Evolutionary conservation across 2,888 invertebrate genomes (phyloP).

Genomic region (Colletes collaris): DNA sequence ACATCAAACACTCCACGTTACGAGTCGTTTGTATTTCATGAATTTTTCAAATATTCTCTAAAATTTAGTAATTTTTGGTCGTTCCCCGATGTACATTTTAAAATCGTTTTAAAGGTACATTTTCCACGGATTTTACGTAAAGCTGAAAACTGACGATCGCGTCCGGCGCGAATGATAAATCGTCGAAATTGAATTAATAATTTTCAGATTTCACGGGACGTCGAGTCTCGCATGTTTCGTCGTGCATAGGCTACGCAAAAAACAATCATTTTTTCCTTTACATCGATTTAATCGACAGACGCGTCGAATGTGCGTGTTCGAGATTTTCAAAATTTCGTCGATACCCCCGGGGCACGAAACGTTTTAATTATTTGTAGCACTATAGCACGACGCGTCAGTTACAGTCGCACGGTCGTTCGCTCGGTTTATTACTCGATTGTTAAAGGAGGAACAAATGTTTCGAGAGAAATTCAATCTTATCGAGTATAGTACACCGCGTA

Average conservation of each 20-base stretch:
- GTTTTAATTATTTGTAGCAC: too few relatives aligned
- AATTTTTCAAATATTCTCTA: too few relatives aligned
- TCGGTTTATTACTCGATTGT: constrained; percentile 41
- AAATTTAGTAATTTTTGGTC: too few relatives aligned
- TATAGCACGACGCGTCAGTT: neutral
- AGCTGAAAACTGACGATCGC: neutral
- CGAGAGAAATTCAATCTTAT: constrained; percentile 47
- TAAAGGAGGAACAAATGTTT: constrained; percentile 40
- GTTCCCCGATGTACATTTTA: too few relatives aligned
- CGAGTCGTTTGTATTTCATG: too few relatives aligned
- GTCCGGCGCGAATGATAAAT: constrained; percentile 3
- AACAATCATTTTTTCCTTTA: neutral
- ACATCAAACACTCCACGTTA: too few relatives aligned
- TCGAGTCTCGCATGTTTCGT: neutral
- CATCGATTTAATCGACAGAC: neutral
- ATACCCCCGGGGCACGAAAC: too few relatives aligned
- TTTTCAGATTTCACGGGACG: neutral
- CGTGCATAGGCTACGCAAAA: neutral
- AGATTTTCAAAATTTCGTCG: too few relatives aligned
- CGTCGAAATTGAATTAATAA: constrained; percentile 9
- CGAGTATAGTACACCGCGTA: constrained; percentile 27
- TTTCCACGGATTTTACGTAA: too few relatives aligned
- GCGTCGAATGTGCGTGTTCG: too few relatives aligned
- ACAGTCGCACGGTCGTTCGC: neutral
- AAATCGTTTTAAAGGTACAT: too few relatives aligned